Evolutionary conservation across 2,888 invertebrate genomes (phyloP).

Genomic region (Isotomurus palustris): DNA sequence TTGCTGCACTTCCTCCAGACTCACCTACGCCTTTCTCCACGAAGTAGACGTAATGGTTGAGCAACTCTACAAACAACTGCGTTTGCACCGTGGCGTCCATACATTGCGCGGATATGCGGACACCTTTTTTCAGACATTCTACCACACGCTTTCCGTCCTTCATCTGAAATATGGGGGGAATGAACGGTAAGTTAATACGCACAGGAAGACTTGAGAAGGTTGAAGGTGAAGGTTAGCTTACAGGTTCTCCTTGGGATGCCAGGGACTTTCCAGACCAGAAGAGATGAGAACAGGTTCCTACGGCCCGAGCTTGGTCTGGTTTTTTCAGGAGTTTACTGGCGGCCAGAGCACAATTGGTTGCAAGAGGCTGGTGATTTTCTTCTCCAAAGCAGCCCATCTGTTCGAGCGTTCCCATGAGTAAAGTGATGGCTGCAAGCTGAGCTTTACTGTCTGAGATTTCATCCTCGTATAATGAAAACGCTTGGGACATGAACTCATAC

Average conservation of each 20-base stretch:
- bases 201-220: not conserved
- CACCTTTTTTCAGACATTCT: slow-evolving; percentile 92
- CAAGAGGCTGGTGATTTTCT: slow-evolving; percentile 93
- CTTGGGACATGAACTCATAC: slow-evolving; percentile 95
- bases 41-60: slow-evolving; percentile 90
- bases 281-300: slow-evolving; percentile 87
- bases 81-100: slow-evolving; percentile 96
- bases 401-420: slow-evolving; percentile 92
- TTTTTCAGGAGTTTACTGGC: slow-evolving; percentile 95
- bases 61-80: slow-evolving; percentile 87
- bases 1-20: slow-evolving; percentile 60
- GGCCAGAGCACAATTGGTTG: slow-evolving; percentile 92
- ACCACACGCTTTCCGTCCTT: slow-evolving; percentile 85
- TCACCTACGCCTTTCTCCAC: slow-evolving; percentile 78
- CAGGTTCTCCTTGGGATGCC: slow-evolving; percentile 53
- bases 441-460: slow-evolving; percentile 97
- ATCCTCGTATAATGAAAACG: slow-evolving; percentile 96
- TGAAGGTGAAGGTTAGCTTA: slow-evolving; percentile 39
- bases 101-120: slow-evolving; percentile 92
- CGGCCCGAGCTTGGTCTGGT: slow-evolving; percentile 95
- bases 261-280: slow-evolving; percentile 87
- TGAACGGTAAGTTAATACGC: not conserved
- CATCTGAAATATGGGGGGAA: slow-evolving; percentile 56
- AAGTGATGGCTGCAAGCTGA: slow-evolving; percentile 89
- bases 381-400: slow-evolving; percentile 91